Conservation (phyloP, 2,888 invertebrate genomes). For the Petrolisthes cinctipes region DNA sequence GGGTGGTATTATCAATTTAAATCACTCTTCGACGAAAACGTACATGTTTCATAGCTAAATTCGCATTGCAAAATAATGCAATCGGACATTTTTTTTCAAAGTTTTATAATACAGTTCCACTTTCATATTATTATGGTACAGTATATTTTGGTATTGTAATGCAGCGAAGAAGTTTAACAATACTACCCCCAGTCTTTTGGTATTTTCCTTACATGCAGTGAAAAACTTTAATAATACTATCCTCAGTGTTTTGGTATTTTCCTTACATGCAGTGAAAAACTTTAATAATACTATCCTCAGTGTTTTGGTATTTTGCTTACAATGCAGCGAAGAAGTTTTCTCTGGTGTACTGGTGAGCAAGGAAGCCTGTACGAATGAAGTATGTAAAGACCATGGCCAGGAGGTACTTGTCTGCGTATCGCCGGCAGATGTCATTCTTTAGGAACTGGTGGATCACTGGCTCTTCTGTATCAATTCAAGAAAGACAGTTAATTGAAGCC, state of each 20-base stretch:
- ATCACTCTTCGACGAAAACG: too few relatives aligned
- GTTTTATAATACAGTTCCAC: too few relatives aligned
- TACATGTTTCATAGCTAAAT: too few relatives aligned
- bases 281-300: conserved; percentile 67
- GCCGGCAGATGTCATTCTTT: conserved; percentile 71
- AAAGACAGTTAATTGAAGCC: background rate
- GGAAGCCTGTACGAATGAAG: conserved; percentile 73
- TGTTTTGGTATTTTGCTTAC: conserved; percentile 70
- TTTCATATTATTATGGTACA: too few relatives aligned
- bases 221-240: background rate
- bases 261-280: conserved; percentile 75
- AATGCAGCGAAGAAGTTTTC: conserved; percentile 74
- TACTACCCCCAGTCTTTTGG: background rate
- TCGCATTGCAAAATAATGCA: too few relatives aligned
- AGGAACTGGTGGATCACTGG: conserved; percentile 71
- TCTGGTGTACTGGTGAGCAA: conserved; percentile 71
- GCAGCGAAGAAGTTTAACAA: too few relatives aligned
- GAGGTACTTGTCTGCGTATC: conserved; percentile 75
- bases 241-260: background rate
- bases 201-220: background rate
- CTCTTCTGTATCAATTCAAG: conserved; percentile 67
- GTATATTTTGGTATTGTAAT: too few relatives aligned
- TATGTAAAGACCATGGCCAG: conserved; percentile 75
- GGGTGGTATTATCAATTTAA: too few relatives aligned
- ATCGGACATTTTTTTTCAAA: too few relatives aligned